Evolutionary conservation across 2,113 vertebrate species (phyloP), one percentile per base, ranked within the genome.

Genomic region (Lagopus leucura): DNA sequence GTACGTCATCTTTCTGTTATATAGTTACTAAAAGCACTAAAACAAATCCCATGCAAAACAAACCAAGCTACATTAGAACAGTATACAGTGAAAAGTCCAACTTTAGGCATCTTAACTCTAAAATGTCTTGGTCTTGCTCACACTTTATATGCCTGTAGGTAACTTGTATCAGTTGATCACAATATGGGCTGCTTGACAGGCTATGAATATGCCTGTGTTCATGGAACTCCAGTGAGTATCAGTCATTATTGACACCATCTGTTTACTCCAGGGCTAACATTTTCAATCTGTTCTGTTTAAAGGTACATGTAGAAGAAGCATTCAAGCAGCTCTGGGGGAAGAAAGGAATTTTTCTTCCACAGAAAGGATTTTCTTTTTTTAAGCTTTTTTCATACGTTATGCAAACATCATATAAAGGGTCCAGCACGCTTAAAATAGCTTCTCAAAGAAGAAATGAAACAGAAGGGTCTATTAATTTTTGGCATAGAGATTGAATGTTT

Each of bases 201-300:
- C 47, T 60, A 17, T 3, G 36, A 71, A 64, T 38, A n/a, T 21
- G 24, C 30, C 22, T 3, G 14, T 20, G 61, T 48, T 55, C 21
- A 54, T 5, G 22, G 57, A 87, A 36, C 66, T 78, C 70, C 58
- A 14, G 1, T 4, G 74, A 18, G 19, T 65, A 77, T 36, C 91
- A n/a, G 28, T 75, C 78, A 67, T 82, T 54, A 70, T 9, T 69
- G 81, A 20, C 81, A 76, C 87, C 82, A 65, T 75, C 87, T 78
- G 40, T 5, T 87, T 66, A 6, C 54, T 43, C 27, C 66, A 61
- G 11, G 18, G 22, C 12, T 83, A 57, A 72, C 24, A 36, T 30
- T 63, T 85, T 72, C 89, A 72, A 2, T 13, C 66, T 82, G 57
- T 18, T 79, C 66, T 40, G 20, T 43, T 48, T 57, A 17, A 82